A percentile compares a stretch with the other conserved stretches of the same genome.
Conservation (phyloP, 2,113 vertebrate species). For the Ochotona curzoniae region DNA sequence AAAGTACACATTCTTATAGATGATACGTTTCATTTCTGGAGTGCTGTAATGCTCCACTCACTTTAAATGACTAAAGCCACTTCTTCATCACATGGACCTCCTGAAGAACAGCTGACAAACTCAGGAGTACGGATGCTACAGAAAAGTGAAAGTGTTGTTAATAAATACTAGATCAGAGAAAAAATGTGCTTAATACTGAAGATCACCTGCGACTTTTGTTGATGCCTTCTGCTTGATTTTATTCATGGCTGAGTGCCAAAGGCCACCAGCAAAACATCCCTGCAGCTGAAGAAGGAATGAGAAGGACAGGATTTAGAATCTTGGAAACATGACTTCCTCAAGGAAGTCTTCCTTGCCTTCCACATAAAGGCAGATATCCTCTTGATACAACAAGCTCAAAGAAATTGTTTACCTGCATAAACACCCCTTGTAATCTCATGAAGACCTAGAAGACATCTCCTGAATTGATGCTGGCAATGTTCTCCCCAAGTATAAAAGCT, state of each 20-base stretch:
- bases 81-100: not conserved
- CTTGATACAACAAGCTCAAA: no score
- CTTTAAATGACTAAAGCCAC: not conserved
- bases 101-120: not conserved
- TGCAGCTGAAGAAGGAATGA: no score
- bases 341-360: no score
- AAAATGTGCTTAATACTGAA: not conserved
- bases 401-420: no score
- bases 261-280: no score
- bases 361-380: no score
- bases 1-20: not conserved
- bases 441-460: no score
- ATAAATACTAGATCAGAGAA: not conserved
- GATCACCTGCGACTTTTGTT: not conserved
- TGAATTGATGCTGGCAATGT: no score
- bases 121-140: not conserved
- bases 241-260: not conserved
- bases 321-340: no score
- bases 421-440: no score
- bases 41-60: not conserved
- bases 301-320: no score
- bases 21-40: not conserved
- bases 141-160: not conserved
- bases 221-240: not conserved
- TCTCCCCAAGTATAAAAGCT: no score